A percentile compares a stretch with the other conserved stretches of the same genome.
Evolutionary conservation across 2,888 invertebrate species (phyloP).

Genomic region (Hypsopygia costalis): DNA sequence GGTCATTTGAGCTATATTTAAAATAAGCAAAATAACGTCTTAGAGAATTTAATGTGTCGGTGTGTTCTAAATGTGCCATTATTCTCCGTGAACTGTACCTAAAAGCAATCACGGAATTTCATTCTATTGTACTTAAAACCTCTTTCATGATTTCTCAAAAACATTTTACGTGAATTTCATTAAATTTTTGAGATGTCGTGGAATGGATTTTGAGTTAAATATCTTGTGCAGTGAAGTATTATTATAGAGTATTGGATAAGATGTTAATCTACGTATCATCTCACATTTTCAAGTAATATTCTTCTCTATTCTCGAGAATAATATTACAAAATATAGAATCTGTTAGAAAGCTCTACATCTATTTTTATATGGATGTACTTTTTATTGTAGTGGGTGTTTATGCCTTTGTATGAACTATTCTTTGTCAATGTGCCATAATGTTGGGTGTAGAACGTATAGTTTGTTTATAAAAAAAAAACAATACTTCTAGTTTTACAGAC

Average conservation of each 20-base stretch:
- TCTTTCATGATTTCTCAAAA: slow-evolving; percentile 37
- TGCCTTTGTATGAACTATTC: neutral
- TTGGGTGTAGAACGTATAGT: too few relatives aligned
- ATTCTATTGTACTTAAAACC: slow-evolving; percentile 36
- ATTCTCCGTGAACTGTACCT: slow-evolving; percentile 10
- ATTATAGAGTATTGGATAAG: neutral
- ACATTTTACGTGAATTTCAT: slow-evolving; percentile 2
- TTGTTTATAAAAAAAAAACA: too few relatives aligned
- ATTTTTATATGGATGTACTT: slow-evolving; percentile 61
- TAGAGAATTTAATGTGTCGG: slow-evolving; percentile 43
- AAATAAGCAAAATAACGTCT: slow-evolving; percentile 10
- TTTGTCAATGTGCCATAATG: neutral
- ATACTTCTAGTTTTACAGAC: slow-evolving; percentile 14
- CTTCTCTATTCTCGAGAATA: neutral
- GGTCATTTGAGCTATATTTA: too few relatives aligned
- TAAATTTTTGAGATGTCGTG: slow-evolving; percentile 19
- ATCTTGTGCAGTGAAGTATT: slow-evolving; percentile 1
- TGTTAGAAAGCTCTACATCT: slow-evolving; percentile 31
- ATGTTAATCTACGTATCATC: neutral
- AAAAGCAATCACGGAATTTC: neutral
- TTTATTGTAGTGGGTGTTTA: slow-evolving; percentile 22
- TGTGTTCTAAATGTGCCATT: slow-evolving; percentile 65
- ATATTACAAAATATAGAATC: slow-evolving; percentile 12
- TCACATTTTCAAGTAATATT: neutral
- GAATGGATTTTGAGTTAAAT: slow-evolving; percentile 20